A percentile compares a stretch with the other conserved stretches of the same genome.
These are phyloP conservation scores for Tachina lurida DNA, from an alignment of 2,888 invertebrate genomes.

Conservation along the genomic window DNA sequence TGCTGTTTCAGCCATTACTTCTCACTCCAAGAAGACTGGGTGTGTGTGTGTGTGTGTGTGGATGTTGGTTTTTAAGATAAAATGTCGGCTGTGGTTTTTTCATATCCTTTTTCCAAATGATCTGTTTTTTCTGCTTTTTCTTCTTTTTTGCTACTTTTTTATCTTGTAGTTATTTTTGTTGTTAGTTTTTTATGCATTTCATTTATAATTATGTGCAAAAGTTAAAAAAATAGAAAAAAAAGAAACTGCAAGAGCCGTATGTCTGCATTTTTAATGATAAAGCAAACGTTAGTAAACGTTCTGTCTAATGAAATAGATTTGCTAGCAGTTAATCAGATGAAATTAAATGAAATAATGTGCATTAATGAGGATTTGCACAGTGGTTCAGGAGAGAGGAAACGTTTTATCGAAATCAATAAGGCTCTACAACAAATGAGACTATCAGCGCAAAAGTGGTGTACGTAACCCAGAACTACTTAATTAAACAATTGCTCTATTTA, in stretches of 20 bases:
- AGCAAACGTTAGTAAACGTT: conserved; percentile 49
- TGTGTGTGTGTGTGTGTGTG: conserved; percentile 16
- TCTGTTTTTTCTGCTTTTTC: conserved; percentile 20
- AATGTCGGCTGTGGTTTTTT: conserved; percentile 41
- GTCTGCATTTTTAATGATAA: conserved; percentile 66
- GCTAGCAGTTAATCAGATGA: conserved; percentile 57
- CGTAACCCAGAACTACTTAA: too few relatives aligned
- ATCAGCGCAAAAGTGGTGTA: too few relatives aligned
- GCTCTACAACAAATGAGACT: too few relatives aligned
- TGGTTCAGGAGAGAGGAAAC: not conserved
- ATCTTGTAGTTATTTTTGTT: conserved; percentile 39
- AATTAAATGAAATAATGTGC: conserved; percentile 56
- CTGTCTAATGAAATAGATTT: conserved; percentile 60
- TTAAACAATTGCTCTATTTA: too few relatives aligned
- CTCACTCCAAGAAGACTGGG: conserved; percentile 34
- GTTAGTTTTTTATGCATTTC: conserved; percentile 22
- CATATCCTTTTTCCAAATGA: conserved; percentile 7
- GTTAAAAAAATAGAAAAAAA: conserved; percentile 28
- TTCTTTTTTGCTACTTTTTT: not conserved
- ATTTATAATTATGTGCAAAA: conserved; percentile 57
- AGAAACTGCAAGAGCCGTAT: conserved; percentile 11
- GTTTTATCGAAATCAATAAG: too few relatives aligned
- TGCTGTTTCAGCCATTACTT: conserved; percentile 24
- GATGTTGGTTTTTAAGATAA: conserved; percentile 50
- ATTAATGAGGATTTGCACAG: conserved; percentile 50